Evolutionary conservation across 2,113 vertebrate species (phyloP).

Genomic region (Taxidea taxus): DNA sequence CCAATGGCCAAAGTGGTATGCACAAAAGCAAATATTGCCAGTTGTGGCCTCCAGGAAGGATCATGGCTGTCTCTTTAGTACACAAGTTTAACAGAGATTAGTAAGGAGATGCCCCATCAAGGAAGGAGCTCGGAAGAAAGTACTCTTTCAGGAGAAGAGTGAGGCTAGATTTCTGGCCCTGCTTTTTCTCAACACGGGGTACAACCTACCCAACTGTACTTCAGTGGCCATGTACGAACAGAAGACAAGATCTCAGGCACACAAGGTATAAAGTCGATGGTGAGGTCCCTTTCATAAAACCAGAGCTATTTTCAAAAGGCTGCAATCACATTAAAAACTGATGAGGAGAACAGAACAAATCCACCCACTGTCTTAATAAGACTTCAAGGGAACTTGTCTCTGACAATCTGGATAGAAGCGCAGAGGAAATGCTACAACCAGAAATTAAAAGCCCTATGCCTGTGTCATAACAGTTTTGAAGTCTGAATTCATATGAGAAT

Average conservation of each 20-base stretch:
- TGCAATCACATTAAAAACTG: neutral
- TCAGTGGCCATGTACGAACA: neutral
- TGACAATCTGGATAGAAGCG: neutral
- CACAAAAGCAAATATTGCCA: neutral
- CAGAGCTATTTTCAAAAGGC: neutral
- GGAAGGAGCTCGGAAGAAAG: neutral
- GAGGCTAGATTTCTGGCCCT: neutral
- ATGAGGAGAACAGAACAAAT: neutral
- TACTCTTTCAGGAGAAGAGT: neutral
- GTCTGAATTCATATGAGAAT: neutral
- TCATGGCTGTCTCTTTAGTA: neutral
- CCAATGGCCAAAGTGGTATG: neutral
- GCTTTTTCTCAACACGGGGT: neutral
- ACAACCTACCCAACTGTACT: neutral
- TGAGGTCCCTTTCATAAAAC: neutral
- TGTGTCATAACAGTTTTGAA: neutral
- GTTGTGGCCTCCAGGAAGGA: neutral
- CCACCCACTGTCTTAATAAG: neutral
- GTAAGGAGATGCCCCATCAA: neutral
- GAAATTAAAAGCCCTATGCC: slow-evolving; percentile 16
- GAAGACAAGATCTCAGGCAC: neutral
- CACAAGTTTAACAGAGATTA: neutral
- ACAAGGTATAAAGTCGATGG: neutral
- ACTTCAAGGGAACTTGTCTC: neutral
- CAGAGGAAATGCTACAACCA: neutral